Conservation (phyloP, 2,797 vertebrate genomes). For the Mormyrus hasselquistii region DNA sequence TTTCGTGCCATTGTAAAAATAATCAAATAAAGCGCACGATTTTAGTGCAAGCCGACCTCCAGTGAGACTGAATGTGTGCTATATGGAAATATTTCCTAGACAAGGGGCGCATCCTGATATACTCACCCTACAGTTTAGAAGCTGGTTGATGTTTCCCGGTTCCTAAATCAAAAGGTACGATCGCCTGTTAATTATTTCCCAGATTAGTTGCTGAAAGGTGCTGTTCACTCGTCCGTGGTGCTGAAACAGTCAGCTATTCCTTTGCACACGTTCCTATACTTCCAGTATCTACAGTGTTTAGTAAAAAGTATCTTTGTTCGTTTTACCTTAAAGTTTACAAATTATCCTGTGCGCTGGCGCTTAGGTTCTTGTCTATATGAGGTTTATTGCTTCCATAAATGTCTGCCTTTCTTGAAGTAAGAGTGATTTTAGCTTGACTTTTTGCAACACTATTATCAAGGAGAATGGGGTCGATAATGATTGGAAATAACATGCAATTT, state of each 20-base stretch:
- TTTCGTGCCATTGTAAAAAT: neutral
- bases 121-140: neutral
- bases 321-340: neutral
- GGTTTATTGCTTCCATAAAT: neutral
- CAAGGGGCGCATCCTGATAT: neutral
- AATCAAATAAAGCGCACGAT: neutral
- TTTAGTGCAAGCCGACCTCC: neutral
- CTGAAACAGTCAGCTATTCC: constrained; percentile 24
- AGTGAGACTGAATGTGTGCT: neutral
- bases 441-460: neutral
- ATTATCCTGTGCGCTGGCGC: neutral
- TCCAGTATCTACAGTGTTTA: neutral
- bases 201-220: neutral
- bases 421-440: neutral
- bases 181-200: neutral
- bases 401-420: neutral
- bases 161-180: neutral
- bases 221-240: constrained; percentile 22
- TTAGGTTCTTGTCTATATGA: neutral
- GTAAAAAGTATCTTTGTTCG: neutral
- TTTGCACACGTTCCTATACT: neutral
- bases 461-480: neutral
- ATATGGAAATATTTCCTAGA: neutral
- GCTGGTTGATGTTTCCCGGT: neutral
- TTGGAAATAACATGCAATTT: neutral